A percentile compares a stretch with the other conserved stretches of the same genome.
phyloP scores from a whole-genome alignment of 1,140 invertebrate genomes.

The Procambarus virginalis region DNA sequence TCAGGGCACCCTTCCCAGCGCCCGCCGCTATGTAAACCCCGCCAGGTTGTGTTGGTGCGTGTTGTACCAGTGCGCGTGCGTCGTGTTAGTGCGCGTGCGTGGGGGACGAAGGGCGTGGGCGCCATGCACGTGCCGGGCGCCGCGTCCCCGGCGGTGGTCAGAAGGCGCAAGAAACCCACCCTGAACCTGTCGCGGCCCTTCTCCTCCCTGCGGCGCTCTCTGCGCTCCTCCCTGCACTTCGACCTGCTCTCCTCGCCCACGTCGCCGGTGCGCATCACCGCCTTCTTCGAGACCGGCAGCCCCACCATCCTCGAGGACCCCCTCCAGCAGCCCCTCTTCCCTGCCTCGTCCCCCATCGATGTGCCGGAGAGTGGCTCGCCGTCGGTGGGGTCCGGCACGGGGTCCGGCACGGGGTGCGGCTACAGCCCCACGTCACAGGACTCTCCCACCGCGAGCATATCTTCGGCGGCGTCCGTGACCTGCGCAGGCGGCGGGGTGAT shows the following conservation, averaged over 20 bases:
- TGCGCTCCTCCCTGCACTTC: slow-evolving; percentile 43
- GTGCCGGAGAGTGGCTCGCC: background rate
- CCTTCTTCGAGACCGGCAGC: slow-evolving; percentile 35
- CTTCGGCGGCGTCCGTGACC: slow-evolving; percentile 24
- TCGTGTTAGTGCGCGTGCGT: background rate
- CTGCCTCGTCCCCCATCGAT: background rate
- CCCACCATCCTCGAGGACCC: slow-evolving; percentile 37
- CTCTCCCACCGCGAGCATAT: slow-evolving; percentile 38
- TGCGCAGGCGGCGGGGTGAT: background rate
- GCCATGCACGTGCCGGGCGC: slow-evolving; percentile 11
- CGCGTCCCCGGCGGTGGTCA: slow-evolving; percentile 1
- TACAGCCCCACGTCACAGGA: slow-evolving; percentile 37
- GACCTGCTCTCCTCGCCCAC: slow-evolving; percentile 41
- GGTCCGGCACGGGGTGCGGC: background rate
- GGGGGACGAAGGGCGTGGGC: too few relatives aligned
- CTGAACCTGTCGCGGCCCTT: slow-evolving; percentile 8
- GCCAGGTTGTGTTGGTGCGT: background rate
- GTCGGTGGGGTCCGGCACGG: slow-evolving; percentile 24
- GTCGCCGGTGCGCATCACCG: slow-evolving; percentile 49
- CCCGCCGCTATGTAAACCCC: background rate
- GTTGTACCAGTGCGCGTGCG: background rate
- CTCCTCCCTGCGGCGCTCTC: slow-evolving; percentile 11
- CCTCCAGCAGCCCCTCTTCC: slow-evolving; percentile 2
- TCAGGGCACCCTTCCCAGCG: too few relatives aligned
- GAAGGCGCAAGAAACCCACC: slow-evolving; percentile 29